Base-by-base conservation (phyloP, 2,888 invertebrate species). In the Tuberolachnus salignus region DNA sequence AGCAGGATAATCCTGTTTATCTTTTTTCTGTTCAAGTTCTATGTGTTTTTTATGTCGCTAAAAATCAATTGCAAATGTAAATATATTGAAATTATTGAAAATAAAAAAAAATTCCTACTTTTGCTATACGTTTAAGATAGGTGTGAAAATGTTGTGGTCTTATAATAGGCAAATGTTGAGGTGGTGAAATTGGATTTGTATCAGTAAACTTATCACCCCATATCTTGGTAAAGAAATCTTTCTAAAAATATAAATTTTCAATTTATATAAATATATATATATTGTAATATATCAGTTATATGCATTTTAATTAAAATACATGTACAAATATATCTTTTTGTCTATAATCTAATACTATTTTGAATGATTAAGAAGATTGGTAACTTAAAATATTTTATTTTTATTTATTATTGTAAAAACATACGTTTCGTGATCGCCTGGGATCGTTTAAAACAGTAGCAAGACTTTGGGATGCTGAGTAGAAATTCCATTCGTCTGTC, bases 171-270 rank as follows among this genome's bases (percentile, higher is more conserved):
- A 97, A 87, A 85, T 93, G 91, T 0, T 92, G 90, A 83, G 94
- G 93, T 82, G 92, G 90, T 55, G 91, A 89, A 83, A 97, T 90
- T 64, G 91, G 89, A 42, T 89, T 88, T 83, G 93, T 91, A 82
- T 97, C 97, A 23, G 95, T 90, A 86, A 99, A 99, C 81, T 90
- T 89, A 84, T 97, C 97, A 63, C 99, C 98, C 98, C 98, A 99
- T 81, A 96, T 96, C 86, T 95, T 95, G 0, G 97, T 97, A 84
- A 99, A 97, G 84, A 99, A 95, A 86, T 97, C 89, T 83, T 85
- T 85, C 86, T 87, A 84, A 64, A 78, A 34, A 34, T 3, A 78
- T 44, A 46, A 61, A 53, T 51, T n/a, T n/a, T n/a, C n/a, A n/a
- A n/a, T n/a, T n/a, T n/a, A n/a, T n/a, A n/a, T n/a, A n/a, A n/a